Base-by-base conservation (phyloP, 2,888 invertebrate genomes). In the Drosophila prostipennis region DNA sequence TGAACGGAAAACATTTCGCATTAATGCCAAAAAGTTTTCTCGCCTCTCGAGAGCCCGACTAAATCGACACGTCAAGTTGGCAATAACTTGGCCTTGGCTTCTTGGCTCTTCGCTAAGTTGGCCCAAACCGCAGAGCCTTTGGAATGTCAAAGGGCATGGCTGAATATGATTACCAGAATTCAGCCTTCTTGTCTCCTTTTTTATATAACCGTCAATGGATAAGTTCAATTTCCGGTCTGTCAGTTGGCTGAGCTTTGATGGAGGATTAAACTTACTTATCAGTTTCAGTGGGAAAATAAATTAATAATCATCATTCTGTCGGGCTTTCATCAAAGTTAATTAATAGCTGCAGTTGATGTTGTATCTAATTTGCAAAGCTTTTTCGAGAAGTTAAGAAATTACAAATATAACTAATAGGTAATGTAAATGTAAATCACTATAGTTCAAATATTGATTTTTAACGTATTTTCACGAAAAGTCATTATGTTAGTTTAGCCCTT, bases 141-240 rank as follows among this genome's bases (percentile, higher is more conserved):
- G 23, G 45, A 71, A 71, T 71, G 71, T 71, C 74, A 71, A 73
- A 73, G 67, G 71, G 46, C 52, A 69, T 34, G 40, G 10, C 16
- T 63, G 45, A 46, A 23, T 42, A 32, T 59, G 37, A 59, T 60
- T 32, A 32, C 10, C 8, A 16, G 10, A 39, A 14, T 16, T 19
- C 19, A 19, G 1, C 1, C 19, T 19, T 19, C 19, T 19, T 19
- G 19, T 19, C 19, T 1, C 19, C 19, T 19, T 19, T 14, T 19
- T 42, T 29, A 32, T 34, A 19, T 5, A 29, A 6, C 34, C 8
- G 19, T n/a, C 14, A n/a, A 39, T 39, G 39, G 16, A 37, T 14
- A 36, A 29, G 26, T 63, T 45, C 14, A 37, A 58, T 46, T 48
- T 45, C 29, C 23, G 63, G 16, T 56, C 56, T 56, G 55, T 39